Percentiles rank a stretch among this genome's conserved stretches.
Conservation (phyloP, 2,888 invertebrate genomes). For the Gibbula magus region DNA sequence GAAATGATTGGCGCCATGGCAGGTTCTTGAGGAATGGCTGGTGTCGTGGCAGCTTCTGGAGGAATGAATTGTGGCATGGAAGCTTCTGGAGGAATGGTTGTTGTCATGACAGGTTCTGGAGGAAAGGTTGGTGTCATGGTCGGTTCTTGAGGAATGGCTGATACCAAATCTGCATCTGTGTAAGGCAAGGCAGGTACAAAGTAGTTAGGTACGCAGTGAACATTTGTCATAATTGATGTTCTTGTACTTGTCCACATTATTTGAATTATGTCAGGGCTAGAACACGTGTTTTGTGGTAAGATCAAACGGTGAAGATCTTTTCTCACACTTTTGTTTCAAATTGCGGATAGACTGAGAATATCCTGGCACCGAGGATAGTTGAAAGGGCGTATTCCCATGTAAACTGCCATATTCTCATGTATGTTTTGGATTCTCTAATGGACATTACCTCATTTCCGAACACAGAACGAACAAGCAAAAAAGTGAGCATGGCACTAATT, state of each 20-base stretch:
- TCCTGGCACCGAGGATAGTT: slow-evolving; percentile 10
- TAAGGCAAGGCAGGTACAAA: neutral
- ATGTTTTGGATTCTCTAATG: slow-evolving; percentile 4
- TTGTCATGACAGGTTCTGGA: neutral
- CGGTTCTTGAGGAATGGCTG: no score
- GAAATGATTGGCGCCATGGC: no score
- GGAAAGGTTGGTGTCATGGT: no score
- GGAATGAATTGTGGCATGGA: neutral
- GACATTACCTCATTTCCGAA: slow-evolving; percentile 26
- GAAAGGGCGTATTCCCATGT: slow-evolving; percentile 20
- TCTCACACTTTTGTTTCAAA: neutral
- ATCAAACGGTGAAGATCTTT: neutral
- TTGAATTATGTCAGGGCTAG: neutral
- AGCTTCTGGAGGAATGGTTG: neutral
- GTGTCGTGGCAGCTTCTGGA: neutral
- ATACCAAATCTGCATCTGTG: no score
- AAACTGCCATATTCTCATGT: slow-evolving; percentile 38
- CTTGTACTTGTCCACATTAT: neutral
- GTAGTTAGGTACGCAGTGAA: neutral
- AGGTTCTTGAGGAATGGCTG: neutral
- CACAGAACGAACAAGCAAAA: slow-evolving; percentile 23
- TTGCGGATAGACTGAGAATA: slow-evolving; percentile 33
- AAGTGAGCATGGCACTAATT: no score
- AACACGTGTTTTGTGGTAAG: no score
- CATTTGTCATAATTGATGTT: neutral